Conservation (phyloP, 2,797 vertebrate genomes). For the Thunnus albacares region DNA sequence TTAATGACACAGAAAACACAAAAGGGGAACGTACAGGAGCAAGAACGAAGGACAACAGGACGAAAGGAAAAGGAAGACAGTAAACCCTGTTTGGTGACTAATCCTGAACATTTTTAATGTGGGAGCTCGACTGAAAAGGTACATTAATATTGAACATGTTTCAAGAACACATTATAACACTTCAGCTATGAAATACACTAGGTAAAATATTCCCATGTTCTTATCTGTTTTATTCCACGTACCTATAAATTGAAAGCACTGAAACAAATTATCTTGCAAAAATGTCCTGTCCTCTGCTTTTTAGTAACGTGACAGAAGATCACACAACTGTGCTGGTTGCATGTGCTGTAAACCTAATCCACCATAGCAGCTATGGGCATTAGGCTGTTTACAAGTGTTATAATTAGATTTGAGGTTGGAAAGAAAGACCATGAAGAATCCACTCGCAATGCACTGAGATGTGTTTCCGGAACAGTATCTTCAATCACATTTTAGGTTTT, state of each 20-base stretch:
- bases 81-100: not conserved
- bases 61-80: not conserved
- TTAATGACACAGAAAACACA: conserved; percentile 18
- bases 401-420: conserved; percentile 35
- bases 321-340: not conserved
- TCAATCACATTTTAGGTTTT: conserved; percentile 8
- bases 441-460: not conserved
- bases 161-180: not conserved
- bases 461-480: not conserved
- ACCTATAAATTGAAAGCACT: not conserved
- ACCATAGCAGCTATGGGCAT: conserved; percentile 3
- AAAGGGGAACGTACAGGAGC: not conserved
- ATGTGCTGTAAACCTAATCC: conserved; percentile 32
- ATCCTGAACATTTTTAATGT: conserved; percentile 22
- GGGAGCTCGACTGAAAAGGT: conserved; percentile 49
- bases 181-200: not conserved
- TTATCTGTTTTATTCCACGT: not conserved
- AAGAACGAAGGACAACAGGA: not conserved
- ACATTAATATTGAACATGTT: conserved; percentile 24
- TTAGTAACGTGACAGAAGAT: conserved; percentile 1
- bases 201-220: not conserved
- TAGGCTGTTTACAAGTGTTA: conserved; percentile 28
- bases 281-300: conserved; percentile 5
- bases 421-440: conserved; percentile 17
- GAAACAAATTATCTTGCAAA: conserved; percentile 1